These are phyloP conservation scores for Ditylenchus dipsaci DNA, from an alignment of 1,140 invertebrate genomes.

Conservation along the genomic window DNA sequence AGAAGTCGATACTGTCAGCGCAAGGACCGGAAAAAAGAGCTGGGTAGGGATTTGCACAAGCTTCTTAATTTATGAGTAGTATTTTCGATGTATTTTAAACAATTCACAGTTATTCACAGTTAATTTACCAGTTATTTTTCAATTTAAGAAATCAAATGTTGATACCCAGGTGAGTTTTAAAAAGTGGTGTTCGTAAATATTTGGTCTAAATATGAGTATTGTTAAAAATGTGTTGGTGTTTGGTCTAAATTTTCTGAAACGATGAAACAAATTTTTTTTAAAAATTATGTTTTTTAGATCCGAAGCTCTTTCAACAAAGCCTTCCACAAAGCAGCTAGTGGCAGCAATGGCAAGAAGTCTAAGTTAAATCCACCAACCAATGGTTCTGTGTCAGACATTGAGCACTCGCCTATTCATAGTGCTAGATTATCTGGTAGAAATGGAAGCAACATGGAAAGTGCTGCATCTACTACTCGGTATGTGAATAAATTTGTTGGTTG, in stretches of 20 bases:
- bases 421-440: not conserved
- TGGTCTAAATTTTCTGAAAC: not conserved
- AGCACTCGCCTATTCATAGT: conserved; percentile 8
- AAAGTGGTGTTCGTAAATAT: not conserved
- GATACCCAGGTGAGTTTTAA: conserved; percentile 30
- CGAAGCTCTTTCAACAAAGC: conserved; percentile 93
- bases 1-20: conserved; percentile 1
- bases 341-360: conserved; percentile 62
- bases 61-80: not conserved
- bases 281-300: conserved; percentile 64
- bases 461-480: not conserved
- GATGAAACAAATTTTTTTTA: not conserved
- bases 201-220: not conserved
- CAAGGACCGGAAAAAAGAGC: conserved; percentile 25
- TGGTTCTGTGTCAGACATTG: conserved; percentile 7
- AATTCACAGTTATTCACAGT: too few species aligned
- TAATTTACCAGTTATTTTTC: too few species aligned
- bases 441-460: not conserved
- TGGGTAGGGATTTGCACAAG: conserved; percentile 28
- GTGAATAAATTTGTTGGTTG: not conserved
- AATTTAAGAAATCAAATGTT: conserved; percentile 39
- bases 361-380: not conserved
- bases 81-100: too few species aligned
- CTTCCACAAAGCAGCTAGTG: conserved; percentile 74
- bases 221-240: not conserved